Conservation (phyloP, 2,113 vertebrate species). For the Malaclemys terrapin region DNA sequence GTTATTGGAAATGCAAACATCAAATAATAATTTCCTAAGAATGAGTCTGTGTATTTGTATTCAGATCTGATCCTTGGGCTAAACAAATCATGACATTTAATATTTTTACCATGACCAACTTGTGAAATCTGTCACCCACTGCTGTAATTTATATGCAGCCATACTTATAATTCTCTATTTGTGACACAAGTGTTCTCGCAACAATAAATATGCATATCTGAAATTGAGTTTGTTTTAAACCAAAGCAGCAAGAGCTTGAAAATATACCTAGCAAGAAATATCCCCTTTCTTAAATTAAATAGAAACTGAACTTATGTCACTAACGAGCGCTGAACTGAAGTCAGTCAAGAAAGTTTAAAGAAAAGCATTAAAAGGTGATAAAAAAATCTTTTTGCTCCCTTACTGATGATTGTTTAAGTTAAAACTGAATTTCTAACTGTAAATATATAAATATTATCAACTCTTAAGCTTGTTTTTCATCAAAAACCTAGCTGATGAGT, state of each 20-base stretch:
- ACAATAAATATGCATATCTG: background rate
- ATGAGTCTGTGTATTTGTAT: background rate
- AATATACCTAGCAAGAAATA: background rate
- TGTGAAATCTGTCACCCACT: background rate
- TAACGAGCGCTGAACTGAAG: background rate
- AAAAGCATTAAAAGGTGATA: background rate
- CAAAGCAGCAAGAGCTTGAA: background rate
- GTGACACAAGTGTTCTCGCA: background rate
- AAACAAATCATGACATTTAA: background rate
- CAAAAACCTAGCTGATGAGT: background rate
- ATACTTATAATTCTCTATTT: background rate
- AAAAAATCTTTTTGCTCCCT: background rate
- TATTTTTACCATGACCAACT: fast-evolving
- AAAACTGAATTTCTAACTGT: fast-evolving
- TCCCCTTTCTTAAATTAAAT: background rate
- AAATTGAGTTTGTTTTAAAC: background rate
- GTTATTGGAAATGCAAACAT: background rate
- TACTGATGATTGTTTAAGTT: background rate
- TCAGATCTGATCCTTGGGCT: background rate
- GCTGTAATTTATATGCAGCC: background rate
- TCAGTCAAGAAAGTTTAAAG: background rate
- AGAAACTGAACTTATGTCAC: fast-evolving
- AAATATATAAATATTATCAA: background rate
- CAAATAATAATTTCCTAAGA: background rate
- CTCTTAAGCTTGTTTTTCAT: background rate